These are phyloP conservation scores for Melanotaenia parkinsoni DNA, from an alignment of 2,797 vertebrate genomes.

Conservation along the genomic window DNA sequence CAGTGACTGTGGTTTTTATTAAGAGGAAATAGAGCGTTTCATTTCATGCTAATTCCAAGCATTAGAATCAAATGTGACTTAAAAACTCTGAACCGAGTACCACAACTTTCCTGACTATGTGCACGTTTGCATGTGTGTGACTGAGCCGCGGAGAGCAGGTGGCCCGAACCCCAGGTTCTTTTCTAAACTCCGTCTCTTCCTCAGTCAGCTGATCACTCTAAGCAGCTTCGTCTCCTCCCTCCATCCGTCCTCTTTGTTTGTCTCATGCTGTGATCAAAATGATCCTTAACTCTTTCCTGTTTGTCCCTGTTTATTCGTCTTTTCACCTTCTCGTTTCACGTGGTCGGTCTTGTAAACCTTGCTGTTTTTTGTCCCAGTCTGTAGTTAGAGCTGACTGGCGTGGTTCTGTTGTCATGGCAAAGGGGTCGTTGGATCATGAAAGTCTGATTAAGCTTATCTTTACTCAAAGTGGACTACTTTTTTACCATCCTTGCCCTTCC, in stretches of 20 bases:
- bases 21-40: constrained; percentile 67
- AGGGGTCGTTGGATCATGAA: constrained; percentile 59
- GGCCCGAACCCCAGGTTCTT: constrained; percentile 48
- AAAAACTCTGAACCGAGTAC: constrained; percentile 44
- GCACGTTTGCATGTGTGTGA: constrained; percentile 10
- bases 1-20: constrained; percentile 67
- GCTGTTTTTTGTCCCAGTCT: constrained; percentile 41
- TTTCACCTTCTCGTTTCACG: constrained; percentile 17
- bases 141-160: constrained; percentile 56
- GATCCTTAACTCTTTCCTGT: constrained; percentile 26
- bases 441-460: constrained; percentile 63
- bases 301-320: constrained; percentile 38
- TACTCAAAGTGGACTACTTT: constrained; percentile 65
- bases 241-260: constrained; percentile 23
- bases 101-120: constrained; percentile 26
- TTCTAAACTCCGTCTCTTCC: constrained; percentile 38
- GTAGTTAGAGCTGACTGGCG: constrained; percentile 51
- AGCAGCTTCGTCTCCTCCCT: constrained; percentile 24
- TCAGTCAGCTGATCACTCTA: constrained; percentile 59
- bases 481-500: constrained; percentile 24
- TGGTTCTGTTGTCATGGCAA: constrained; percentile 61
- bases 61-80: constrained; percentile 68
- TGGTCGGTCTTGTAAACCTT: constrained; percentile 2
- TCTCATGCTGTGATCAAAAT: constrained; percentile 51
- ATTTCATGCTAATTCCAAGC: constrained; percentile 73